Evolutionary conservation across 2,113 vertebrate genomes (phyloP), one percentile per base, ranked within the genome.

Genomic region (Cebidichthys violaceus): DNA sequence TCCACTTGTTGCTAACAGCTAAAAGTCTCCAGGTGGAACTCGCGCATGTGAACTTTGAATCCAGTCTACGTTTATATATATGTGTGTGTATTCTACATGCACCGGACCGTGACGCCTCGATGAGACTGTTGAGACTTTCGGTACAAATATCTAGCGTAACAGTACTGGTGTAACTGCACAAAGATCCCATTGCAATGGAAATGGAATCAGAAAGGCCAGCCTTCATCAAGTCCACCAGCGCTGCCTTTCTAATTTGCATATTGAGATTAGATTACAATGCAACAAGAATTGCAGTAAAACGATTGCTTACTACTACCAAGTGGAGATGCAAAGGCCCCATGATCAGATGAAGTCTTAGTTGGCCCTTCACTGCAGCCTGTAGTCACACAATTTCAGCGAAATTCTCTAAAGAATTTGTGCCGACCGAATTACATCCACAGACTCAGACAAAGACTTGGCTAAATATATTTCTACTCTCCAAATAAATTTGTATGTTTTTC

Each of bases 401-500:
- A 37, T 4, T 37, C 7, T 37, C 7, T 37, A 37, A 37, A 37
- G 37, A 18, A 17, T 17, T 52, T 8, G 37, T 50, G 45, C 47
- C 31, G 4, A 35, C 15, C 17, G 2, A 41, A 0, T 9, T 37
- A 14, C 29, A 59, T n/a, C 39, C 5, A 2, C 60, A 18, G 14
- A 2, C 45, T 5, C 2, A 0, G 13, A 17, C 31, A 9, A 4
- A 8, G 2, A 65, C 10, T 29, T 18, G 9, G 11, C 22, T 62
- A 39, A 50, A 45, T 37, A 0, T 9, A 27, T 17, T 59, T 6
- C 33, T 18, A 20, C 65, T 35, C 1, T 79, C 10, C 18, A 27
- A 33, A 27, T 71, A 8, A 37, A 2, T 67, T 59, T 22, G 4
- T 52, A 15, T 70, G 3, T 61, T 45, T 37, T 86, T 86, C 31